Evolutionary conservation across 1,140 invertebrate species (phyloP).

Genomic region (Nephotettix cincticeps): DNA sequence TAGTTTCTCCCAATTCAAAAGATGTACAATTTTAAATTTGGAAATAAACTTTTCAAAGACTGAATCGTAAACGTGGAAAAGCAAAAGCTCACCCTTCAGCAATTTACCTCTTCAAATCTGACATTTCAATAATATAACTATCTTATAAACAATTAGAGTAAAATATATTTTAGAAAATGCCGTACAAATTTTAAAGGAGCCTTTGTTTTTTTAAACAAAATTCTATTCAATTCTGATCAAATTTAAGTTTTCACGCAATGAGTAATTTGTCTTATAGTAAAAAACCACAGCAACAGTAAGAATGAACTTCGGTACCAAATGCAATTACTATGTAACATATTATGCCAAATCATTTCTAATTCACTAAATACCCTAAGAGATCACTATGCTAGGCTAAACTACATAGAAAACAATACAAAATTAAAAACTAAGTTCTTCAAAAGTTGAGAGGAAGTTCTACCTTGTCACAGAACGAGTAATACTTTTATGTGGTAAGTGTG

Average conservation of each 20-base stretch:
- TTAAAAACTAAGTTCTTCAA: not conserved
- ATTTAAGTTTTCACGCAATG: not conserved
- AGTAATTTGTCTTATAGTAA: not conserved
- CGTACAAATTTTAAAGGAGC: too few relatives aligned
- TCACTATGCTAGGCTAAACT: conserved; percentile 1
- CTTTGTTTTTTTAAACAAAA: not conserved
- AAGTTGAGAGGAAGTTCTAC: not conserved
- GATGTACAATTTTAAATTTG: too few relatives aligned
- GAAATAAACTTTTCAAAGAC: too few relatives aligned
- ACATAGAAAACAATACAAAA: conserved; percentile 10
- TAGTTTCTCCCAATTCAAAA: too few relatives aligned
- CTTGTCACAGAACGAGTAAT: not conserved
- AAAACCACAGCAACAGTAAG: not conserved
- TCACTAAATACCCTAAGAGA: not conserved
- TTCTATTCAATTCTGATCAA: not conserved
- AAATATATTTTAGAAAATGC: too few relatives aligned
- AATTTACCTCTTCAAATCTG: too few relatives aligned
- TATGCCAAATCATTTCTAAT: not conserved
- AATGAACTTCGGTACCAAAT: not conserved
- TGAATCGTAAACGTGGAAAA: too few relatives aligned
- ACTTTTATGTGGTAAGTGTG: too few relatives aligned
- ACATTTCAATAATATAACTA: too few relatives aligned
- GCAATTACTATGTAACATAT: not conserved
- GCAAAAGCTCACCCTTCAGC: too few relatives aligned
- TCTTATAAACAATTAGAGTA: too few relatives aligned